Conservation (phyloP, 2,797 vertebrate species). For the Danio choprae region DNA sequence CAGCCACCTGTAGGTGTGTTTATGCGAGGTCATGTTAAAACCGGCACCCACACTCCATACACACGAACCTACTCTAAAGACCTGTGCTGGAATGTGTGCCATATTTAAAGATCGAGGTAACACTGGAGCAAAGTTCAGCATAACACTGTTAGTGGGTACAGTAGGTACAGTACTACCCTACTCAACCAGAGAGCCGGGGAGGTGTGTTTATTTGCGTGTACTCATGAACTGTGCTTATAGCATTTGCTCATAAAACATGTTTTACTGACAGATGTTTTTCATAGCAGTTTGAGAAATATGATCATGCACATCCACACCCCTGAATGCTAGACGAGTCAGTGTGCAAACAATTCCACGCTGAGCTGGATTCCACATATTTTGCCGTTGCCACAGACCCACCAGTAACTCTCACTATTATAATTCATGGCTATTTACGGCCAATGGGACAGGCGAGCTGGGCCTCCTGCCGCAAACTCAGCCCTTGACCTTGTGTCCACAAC, state of each 20-base stretch:
- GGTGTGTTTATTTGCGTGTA: slow-evolving; percentile 9
- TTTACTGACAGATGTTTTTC: slow-evolving; percentile 10
- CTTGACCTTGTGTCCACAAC: slow-evolving; percentile 38
- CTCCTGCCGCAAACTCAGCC: slow-evolving; percentile 21
- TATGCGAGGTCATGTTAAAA: slow-evolving; percentile 12
- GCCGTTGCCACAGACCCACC: slow-evolving; percentile 50
- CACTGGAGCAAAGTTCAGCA: slow-evolving; percentile 69
- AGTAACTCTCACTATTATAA: slow-evolving; percentile 43
- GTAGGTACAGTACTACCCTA: slow-evolving; percentile 11
- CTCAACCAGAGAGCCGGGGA: neutral
- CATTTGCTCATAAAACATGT: slow-evolving; percentile 11
- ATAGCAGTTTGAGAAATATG: slow-evolving; percentile 29
- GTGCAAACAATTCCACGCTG: slow-evolving; percentile 26
- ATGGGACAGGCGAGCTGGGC: slow-evolving; percentile 23
- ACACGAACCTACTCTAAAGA: slow-evolving; percentile 55
- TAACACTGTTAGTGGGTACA: slow-evolving; percentile 63
- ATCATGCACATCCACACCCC: slow-evolving; percentile 8
- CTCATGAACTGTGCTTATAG: neutral
- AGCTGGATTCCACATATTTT: slow-evolving; percentile 59
- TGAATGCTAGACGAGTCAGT: slow-evolving; percentile 22
- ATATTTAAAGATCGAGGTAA: slow-evolving; percentile 63
- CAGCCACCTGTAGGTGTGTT: neutral
- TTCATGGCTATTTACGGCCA: slow-evolving; percentile 29
- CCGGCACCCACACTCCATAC: slow-evolving; percentile 41
- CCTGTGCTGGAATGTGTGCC: slow-evolving; percentile 20